These are phyloP conservation scores for Trissoscelio sp. DNA, from an alignment of 2,888 invertebrate species.

Conservation along the genomic window DNA sequence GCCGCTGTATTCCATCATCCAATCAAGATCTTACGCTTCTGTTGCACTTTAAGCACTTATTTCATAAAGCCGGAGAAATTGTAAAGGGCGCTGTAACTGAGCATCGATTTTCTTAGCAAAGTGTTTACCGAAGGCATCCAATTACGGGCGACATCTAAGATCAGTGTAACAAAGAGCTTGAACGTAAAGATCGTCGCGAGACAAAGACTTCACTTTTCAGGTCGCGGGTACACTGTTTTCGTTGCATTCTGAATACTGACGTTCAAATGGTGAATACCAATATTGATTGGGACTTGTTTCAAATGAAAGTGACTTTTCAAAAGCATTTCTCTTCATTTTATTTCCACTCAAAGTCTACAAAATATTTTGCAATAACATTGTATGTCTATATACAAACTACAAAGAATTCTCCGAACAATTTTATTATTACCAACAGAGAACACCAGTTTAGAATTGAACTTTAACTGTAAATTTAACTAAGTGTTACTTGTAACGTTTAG, in stretches of 20 bases:
- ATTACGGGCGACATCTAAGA: constrained; percentile 36
- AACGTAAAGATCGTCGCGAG: constrained; percentile 17
- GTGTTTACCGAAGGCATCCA: constrained; percentile 43
- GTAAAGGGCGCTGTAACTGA: constrained; percentile 44
- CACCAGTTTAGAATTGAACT: too few relatives aligned
- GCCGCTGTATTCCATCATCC: constrained; percentile 37
- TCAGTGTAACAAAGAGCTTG: constrained; percentile 21
- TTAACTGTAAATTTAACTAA: too few relatives aligned
- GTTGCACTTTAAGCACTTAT: constrained; percentile 49
- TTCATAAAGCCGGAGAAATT: constrained; percentile 32
- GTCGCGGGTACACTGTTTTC: constrained; percentile 4
- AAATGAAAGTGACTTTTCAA: neutral
- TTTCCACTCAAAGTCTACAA: too few relatives aligned
- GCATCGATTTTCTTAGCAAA: constrained; percentile 53
- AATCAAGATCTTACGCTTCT: constrained; percentile 51
- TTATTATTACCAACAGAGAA: too few relatives aligned
- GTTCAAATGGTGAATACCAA: neutral
- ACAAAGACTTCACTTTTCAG: constrained; percentile 21
- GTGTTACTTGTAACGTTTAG: too few relatives aligned
- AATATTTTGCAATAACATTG: too few relatives aligned
- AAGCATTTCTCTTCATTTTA: neutral
- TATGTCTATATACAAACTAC: too few relatives aligned
- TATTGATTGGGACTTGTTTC: neutral
- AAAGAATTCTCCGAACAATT: too few relatives aligned
- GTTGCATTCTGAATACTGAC: neutral